Conservation (phyloP, 2,888 invertebrate species). For the Lepidonotus clava region DNA sequence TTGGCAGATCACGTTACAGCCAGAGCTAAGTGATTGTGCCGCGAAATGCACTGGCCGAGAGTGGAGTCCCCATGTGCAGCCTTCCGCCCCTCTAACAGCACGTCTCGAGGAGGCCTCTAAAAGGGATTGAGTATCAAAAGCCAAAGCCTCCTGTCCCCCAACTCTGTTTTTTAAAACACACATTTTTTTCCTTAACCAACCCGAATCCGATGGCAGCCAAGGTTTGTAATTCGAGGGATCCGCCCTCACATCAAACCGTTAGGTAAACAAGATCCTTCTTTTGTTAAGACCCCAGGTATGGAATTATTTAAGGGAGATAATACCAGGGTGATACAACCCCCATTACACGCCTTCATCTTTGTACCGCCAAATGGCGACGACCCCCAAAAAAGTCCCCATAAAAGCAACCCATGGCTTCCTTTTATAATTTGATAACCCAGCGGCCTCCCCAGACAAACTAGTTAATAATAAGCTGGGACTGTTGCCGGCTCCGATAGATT, state of each 20-base stretch:
- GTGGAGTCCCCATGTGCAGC: background rate
- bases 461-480: background rate
- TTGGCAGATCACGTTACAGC: background rate
- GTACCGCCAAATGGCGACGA: background rate
- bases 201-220: too few relatives aligned
- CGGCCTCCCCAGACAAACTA: background rate
- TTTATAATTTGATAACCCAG: background rate
- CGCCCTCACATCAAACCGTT: too few relatives aligned
- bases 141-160: too few relatives aligned
- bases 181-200: too few relatives aligned
- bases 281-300: too few relatives aligned
- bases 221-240: too few relatives aligned
- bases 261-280: too few relatives aligned
- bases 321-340: too few relatives aligned
- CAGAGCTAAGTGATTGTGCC: slow-evolving; percentile 29
- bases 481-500: background rate
- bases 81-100: background rate
- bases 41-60: slow-evolving; percentile 19
- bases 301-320: too few relatives aligned
- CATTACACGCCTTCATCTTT: slow-evolving; percentile 2
- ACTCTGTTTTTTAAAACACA: too few relatives aligned
- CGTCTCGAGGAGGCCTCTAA: background rate
- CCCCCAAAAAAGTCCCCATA: background rate
- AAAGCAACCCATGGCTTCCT: background rate
- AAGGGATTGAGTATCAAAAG: background rate